Evolutionary conservation across 30 jellyfish, hydroid and myxozoan genomes (phyloP).

Genomic region (Nemopilema nomurai): DNA sequence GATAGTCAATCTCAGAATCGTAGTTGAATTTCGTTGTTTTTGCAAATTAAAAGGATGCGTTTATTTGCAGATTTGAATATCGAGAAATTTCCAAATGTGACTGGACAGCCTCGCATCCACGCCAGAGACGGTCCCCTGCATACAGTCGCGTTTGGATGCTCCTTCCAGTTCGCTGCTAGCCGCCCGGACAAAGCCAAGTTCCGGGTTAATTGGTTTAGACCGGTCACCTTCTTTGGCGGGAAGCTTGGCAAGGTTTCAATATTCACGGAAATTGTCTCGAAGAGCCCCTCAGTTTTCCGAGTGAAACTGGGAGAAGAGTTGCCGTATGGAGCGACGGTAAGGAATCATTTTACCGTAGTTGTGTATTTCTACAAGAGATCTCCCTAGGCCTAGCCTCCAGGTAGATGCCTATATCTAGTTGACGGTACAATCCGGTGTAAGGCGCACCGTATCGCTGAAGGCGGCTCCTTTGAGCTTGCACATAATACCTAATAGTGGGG

Average conservation of each 20-base stretch:
- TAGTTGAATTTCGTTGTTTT: not conserved
- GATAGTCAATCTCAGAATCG: too few relatives aligned
- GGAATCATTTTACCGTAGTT: too few relatives aligned
- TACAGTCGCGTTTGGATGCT: constrained; percentile 34
- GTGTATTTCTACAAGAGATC: too few relatives aligned
- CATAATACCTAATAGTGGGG: too few relatives aligned
- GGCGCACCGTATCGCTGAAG: too few relatives aligned
- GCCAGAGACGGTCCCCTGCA: constrained; percentile 36
- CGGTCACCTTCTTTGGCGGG: constrained; percentile 70
- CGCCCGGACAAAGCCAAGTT: constrained; percentile 48
- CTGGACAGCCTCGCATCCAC: constrained; percentile 38
- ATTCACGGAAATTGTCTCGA: constrained; percentile 25
- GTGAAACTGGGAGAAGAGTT: constrained; percentile 51
- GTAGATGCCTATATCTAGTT: too few relatives aligned
- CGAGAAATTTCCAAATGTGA: constrained; percentile 55
- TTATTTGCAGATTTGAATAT: constrained; percentile 10
- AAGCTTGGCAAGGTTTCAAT: constrained; percentile 59
- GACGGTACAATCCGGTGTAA: too few relatives aligned
- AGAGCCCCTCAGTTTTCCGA: constrained; percentile 49
- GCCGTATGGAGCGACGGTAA: constrained; percentile 57
- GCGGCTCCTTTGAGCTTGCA: too few relatives aligned
- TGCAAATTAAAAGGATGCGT: not conserved
- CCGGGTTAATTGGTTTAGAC: constrained; percentile 65
- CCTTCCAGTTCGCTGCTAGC: constrained; percentile 32
- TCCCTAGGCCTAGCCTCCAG: too few relatives aligned